Conservation (phyloP, 2,888 invertebrate genomes). For the Halocaridina rubra region DNA sequence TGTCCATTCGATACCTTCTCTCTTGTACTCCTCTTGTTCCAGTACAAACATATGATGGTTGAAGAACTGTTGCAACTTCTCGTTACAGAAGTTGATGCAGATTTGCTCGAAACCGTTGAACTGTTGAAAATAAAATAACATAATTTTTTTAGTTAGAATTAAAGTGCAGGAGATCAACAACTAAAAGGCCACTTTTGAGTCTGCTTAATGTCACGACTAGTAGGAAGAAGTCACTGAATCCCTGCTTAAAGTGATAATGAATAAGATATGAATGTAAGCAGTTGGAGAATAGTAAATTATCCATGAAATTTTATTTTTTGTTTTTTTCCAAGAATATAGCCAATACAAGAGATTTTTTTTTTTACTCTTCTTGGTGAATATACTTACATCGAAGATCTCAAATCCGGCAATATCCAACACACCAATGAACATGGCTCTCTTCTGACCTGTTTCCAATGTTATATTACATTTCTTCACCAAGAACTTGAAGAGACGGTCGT, state of each 20-base stretch:
- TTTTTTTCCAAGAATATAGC: too few relatives aligned
- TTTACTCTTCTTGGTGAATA: too few relatives aligned
- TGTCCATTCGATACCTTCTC: slow-evolving; percentile 96
- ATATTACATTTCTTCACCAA: slow-evolving; percentile 99
- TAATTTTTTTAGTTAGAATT: too few relatives aligned
- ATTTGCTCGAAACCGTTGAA: slow-evolving; percentile 73
- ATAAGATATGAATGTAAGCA: too few relatives aligned
- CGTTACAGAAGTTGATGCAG: slow-evolving; percentile 72
- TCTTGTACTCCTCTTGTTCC: slow-evolving; percentile 98
- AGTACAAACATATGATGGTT: slow-evolving; percentile 99
- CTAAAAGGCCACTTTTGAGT: too few relatives aligned
- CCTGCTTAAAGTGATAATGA: too few relatives aligned
- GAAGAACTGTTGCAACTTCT: slow-evolving; percentile 94
- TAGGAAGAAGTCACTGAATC: too few relatives aligned
- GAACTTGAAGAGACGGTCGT: slow-evolving; percentile 97
- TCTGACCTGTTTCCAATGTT: slow-evolving; percentile 78
- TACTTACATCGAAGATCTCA: slow-evolving; percentile 84
- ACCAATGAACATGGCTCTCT: slow-evolving; percentile 73
- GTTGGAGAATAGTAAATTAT: too few relatives aligned
- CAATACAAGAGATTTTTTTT: too few relatives aligned
- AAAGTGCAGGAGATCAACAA: too few relatives aligned
- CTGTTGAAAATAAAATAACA: slow-evolving; percentile 66
- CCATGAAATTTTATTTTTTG: too few relatives aligned
- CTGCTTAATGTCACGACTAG: too few relatives aligned
- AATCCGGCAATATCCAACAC: slow-evolving; percentile 75